phyloP scores from a whole-genome alignment of 2,888 invertebrate genomes.

The Dicyrtoma fusca region DNA sequence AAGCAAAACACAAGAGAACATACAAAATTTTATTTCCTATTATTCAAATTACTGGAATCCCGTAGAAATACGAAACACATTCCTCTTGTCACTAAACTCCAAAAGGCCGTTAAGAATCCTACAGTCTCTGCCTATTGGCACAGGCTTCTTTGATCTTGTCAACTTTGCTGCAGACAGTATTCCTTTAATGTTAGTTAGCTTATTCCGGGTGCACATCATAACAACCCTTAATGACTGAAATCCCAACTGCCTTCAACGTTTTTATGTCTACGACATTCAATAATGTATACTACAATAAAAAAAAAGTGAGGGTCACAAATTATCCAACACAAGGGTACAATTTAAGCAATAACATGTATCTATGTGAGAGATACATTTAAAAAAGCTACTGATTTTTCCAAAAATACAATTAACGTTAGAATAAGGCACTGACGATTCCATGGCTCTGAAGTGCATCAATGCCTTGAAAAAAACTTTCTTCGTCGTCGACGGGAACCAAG shows the following conservation, averaged over 20 bases:
- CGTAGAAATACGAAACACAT: slow-evolving; percentile 70
- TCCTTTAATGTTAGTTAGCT: slow-evolving; percentile 72
- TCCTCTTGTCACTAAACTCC: slow-evolving; percentile 73
- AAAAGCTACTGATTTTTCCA: background rate
- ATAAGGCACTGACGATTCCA: slow-evolving; percentile 63
- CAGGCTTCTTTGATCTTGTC: slow-evolving; percentile 79
- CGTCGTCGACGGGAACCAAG: slow-evolving; percentile 63
- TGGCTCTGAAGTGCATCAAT: slow-evolving; percentile 69
- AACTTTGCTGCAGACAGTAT: slow-evolving; percentile 75
- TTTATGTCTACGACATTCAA: slow-evolving; percentile 74
- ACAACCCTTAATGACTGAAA: slow-evolving; percentile 80
- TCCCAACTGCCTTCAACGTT: slow-evolving; percentile 74
- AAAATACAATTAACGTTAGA: slow-evolving; percentile 22
- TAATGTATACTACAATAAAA: background rate
- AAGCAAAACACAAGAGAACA: no score
- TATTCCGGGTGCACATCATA: slow-evolving; percentile 77
- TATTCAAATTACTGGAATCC: no score
- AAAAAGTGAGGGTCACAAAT: background rate
- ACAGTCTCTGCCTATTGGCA: slow-evolving; percentile 66
- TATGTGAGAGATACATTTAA: background rate
- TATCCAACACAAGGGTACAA: background rate
- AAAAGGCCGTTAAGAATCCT: slow-evolving; percentile 75
- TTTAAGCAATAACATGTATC: no score
- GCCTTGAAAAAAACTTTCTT: slow-evolving; percentile 74
- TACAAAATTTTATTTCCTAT: no score